Evolutionary conservation across 2,888 invertebrate species (phyloP), one percentile per base, ranked within the genome.

Genomic region (Itoplectis maculator): DNA sequence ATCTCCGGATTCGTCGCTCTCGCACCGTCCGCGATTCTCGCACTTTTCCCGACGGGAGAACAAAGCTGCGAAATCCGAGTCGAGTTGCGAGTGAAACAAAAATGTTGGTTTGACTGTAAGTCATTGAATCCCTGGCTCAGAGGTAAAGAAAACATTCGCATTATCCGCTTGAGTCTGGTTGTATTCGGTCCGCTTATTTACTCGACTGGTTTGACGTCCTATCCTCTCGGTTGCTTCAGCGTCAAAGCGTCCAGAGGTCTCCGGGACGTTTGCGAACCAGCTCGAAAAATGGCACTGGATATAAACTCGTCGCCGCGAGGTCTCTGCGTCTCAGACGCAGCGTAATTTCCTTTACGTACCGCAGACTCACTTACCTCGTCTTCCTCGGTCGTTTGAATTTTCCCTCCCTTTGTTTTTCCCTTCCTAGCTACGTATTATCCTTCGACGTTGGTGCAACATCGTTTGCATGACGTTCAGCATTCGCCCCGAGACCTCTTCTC

Each of bases 401-500:
- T 29, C 47, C 29, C 59, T n/a, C 42, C 49, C 72, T 18, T n/a
- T n/a, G n/a, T n/a, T n/a, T n/a, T n/a, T 20, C n/a, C 13, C 29
- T 45, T 59, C 76, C n/a, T 47, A 47, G 56, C 76, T 13, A 59
- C 59, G 66, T 61, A 42, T 47, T 11, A 40, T 47, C 45, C 37
- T 9, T 2, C 47, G 37, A 65, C 47, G 45, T 47, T 72, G 35
- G 15, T 61, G 35, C 47, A 68, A 59, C 59, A 20, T 76, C 47
- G 68, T 76, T 76, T 76, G 68, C 68, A 59, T 56, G 72, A 72
- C 47, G 47, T 59, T 68, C 63, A 68, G 45, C 59, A 15, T 68
- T 40, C 20, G 13, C 4, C 9, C 20, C 37, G 2, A 37, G 37
- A 37, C 61, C 15, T n/a, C 8, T 9, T 61, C 63, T 49, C 73